Percentiles rank a stretch among this genome's conserved stretches.
Evolutionary conservation across 2,888 invertebrate species (phyloP).

Genomic region (Cremastobaeus sp.): DNA sequence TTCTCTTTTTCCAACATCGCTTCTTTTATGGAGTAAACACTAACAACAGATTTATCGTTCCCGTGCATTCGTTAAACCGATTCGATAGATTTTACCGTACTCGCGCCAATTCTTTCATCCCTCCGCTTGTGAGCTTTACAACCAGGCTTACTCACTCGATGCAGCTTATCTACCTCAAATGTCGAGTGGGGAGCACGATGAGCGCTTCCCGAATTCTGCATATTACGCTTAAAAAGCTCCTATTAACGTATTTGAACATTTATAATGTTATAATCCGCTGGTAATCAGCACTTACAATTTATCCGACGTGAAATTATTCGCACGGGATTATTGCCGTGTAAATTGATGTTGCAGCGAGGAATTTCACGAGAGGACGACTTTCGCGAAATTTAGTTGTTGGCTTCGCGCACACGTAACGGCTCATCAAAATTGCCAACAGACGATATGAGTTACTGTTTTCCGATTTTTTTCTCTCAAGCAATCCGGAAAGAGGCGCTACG

Average conservation of each 20-base stretch:
- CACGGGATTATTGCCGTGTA: constrained; percentile 6
- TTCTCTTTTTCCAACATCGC: constrained; percentile 34
- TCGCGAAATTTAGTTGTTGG: too few relatives aligned
- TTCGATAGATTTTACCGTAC: constrained; percentile 76
- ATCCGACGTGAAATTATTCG: constrained; percentile 1
- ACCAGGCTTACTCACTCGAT: constrained; percentile 55
- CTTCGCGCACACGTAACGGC: background rate
- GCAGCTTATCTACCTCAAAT: constrained; percentile 56
- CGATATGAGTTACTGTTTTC: constrained; percentile 15
- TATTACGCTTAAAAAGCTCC: constrained; percentile 28
- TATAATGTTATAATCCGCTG: constrained; percentile 27
- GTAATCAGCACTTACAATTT: constrained; percentile 20
- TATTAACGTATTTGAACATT: constrained; percentile 29
- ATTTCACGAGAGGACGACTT: background rate
- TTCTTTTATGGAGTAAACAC: constrained; percentile 63
- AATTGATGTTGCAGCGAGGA: background rate
- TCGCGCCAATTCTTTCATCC: constrained; percentile 67
- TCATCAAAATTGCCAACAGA: constrained; percentile 13
- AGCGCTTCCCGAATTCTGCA: constrained; percentile 25
- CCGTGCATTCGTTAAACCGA: constrained; percentile 76
- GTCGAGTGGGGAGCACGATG: constrained; percentile 31
- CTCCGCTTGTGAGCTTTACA: constrained; percentile 52
- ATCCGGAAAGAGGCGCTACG: constrained; percentile 1
- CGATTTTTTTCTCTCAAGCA: constrained; percentile 5
- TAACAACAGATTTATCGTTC: constrained; percentile 74